Evolutionary conservation across 2,113 vertebrate genomes (phyloP), one percentile per base, ranked within the genome.

Genomic region (Holacanthus passer): DNA sequence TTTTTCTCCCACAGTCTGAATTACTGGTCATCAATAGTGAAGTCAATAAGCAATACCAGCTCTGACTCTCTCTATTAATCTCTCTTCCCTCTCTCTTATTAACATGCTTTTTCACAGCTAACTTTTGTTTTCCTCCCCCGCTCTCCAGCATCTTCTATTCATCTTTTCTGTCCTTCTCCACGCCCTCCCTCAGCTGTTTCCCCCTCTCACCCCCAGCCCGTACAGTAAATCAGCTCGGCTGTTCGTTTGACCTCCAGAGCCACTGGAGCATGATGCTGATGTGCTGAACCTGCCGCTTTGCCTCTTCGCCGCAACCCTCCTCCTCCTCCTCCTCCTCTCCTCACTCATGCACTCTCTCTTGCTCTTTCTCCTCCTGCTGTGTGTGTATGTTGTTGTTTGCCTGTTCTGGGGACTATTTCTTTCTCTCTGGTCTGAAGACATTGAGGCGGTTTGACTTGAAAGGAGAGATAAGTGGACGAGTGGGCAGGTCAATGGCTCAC

Each of bases 221-320:
- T 78, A 71, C 82, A 56, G 78, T 93, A 92, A 92, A 90, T 92
- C 90, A 85, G 69, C 67, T 63, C 20, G 48, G 79, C 82, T 78
- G 82, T 83, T 45, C 19, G 11, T 89, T 92, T 92, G 87, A 94
- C 92, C 93, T 90, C 89, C 84, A 62, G 80, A 89, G 77, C 79
- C 59, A 84, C 52, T 37, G 75, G 85, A 94, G 91, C 82, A 52
- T 87, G 88, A 82, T 63, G 83, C 76, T 6, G 56, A 90, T 85
- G 73, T 90, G 90, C 89, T 88, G 91, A 92, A 92, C 89, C 86
- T 82, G 83, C 77, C 43, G 67, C 88, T 89, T 89, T 74, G 27
- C 79, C 84, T 89, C 79, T 37, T 76, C 75, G 8, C 70, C 10
- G 67, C 87, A 77, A 7, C 74, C 56, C 52, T 64, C 74, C 77